phyloP scores from a whole-genome alignment of 1,140 invertebrate genomes.

The Drosophila prosaltans region DNA sequence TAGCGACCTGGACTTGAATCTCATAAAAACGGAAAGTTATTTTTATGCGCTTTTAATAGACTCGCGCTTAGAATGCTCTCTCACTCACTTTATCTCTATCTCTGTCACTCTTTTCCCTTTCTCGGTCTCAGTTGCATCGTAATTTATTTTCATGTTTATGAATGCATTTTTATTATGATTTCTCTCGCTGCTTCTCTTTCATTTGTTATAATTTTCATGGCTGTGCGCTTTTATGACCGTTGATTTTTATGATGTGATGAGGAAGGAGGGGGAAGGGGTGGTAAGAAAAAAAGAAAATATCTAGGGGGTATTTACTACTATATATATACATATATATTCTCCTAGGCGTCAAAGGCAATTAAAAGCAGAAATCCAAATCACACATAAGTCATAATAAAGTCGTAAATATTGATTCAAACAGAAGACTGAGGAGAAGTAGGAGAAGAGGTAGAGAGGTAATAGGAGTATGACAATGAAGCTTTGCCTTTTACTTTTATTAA shows the following conservation, averaged over 20 bases:
- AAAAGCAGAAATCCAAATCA: conserved; percentile 44
- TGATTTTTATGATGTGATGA: conserved; percentile 46
- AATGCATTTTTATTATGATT: conserved; percentile 80
- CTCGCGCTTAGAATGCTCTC: conserved; percentile 60
- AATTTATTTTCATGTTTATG: conserved; percentile 79
- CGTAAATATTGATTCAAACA: conserved; percentile 68
- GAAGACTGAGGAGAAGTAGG: conserved; percentile 8
- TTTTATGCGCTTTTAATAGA: conserved; percentile 82
- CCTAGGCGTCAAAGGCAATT: conserved; percentile 28
- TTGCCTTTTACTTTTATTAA: conserved; percentile 50
- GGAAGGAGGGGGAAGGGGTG: conserved; percentile 7
- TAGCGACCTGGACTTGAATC: conserved; percentile 41
- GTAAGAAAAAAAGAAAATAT: neutral
- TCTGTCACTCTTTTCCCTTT: neutral
- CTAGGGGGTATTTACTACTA: no score
- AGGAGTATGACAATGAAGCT: conserved; percentile 24
- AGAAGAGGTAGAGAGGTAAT: no score
- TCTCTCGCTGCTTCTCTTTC: conserved; percentile 42
- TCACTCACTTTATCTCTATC: neutral
- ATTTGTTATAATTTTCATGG: conserved; percentile 60
- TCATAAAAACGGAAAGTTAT: conserved; percentile 75
- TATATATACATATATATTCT: conserved; percentile 6
- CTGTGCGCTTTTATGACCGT: conserved; percentile 58
- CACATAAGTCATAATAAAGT: conserved; percentile 56
- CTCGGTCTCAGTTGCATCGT: conserved; percentile 36